Conservation (phyloP, 2,888 invertebrate genomes). For the Geotrupes spiniger region DNA sequence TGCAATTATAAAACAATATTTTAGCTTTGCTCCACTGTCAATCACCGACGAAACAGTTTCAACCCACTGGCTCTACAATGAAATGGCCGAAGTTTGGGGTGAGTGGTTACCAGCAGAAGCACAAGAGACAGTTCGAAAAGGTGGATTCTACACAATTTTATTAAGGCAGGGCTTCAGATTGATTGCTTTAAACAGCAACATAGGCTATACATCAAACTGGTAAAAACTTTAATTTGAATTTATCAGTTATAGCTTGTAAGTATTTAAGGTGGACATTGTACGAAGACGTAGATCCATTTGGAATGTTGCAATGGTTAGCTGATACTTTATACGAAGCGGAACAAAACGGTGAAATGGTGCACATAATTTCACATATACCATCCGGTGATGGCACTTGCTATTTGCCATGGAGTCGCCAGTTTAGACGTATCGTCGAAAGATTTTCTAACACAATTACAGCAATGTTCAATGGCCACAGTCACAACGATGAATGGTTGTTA, state of each 20-base stretch:
- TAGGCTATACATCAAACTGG: constrained; percentile 73
- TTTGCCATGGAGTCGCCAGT: constrained; percentile 69
- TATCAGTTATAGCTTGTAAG: constrained; percentile 1
- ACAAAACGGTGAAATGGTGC: constrained; percentile 66
- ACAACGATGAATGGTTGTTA: constrained; percentile 70
- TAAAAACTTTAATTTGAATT: constrained; percentile 40
- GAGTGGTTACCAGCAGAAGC: constrained; percentile 66
- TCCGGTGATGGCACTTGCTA: constrained; percentile 67
- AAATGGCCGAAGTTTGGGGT: constrained; percentile 70
- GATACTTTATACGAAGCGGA: constrained; percentile 72
- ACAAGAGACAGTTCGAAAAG: constrained; percentile 57
- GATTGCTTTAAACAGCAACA: constrained; percentile 78
- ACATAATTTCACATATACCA: constrained; percentile 81
- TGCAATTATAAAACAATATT: too few species aligned
- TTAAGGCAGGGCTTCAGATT: constrained; percentile 69
- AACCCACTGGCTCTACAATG: constrained; percentile 74
- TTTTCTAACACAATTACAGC: constrained; percentile 71
- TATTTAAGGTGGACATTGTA: constrained; percentile 36
- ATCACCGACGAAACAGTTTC: constrained; percentile 1
- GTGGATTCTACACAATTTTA: constrained; percentile 75
- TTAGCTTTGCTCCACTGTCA: constrained; percentile 42
- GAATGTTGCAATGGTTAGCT: constrained; percentile 78
- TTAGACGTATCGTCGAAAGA: constrained; percentile 55
- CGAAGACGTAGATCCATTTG: constrained; percentile 66
- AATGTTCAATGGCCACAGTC: constrained; percentile 82